Base-by-base conservation (phyloP, 2,888 invertebrate species). In the Acronicta aceris region DNA sequence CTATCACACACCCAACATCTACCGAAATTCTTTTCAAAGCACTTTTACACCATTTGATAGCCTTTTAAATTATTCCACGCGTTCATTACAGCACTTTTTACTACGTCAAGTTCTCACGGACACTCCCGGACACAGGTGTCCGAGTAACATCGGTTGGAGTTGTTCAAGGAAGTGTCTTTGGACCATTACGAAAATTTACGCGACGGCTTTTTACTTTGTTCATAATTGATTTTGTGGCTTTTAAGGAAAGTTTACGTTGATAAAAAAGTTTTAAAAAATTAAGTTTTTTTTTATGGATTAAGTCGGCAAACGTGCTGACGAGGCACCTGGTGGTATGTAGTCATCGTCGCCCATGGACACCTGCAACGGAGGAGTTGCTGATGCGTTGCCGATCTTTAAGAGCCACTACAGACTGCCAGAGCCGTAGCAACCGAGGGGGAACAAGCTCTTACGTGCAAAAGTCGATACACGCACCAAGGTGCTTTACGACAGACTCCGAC, bases 101-200 rank as follows among this genome's bases (percentile, higher is more conserved):
- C 47, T 13, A 3, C 12, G 49, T n/a, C n/a, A 43, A 53, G 62
- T 78, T 78, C 78, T 67, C 78, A 78, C 78, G 79, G 73, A 38
- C 77, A 66, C 78, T 65, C 78, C 79, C 78, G 79, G 73, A 38
- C 77, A 70, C 79, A 79, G 81, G 81, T 77, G 80, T 65, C 52
- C 60, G 47, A 56, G 48, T 21, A 45, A 46, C 60, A 21, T 54
- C 42, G 63, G 74, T 21, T 59, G 45, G 49, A 61, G 53, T 79
- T 66, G 69, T 56, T 41, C 71, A 80, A 79, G 81, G 81, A 71
- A 72, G 67, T 63, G 63, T 65, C 33, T 55, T 74, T n/a, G 59
- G 70, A 8, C 79, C 75, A 61, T 71, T 75, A 68, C 50, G 64
- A 21, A 55, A 73, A 81, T 84, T 83, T 78, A 85, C 83, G 76